phyloP scores from a whole-genome alignment of 2,113 vertebrate genomes.

The Amphiprion percula region DNA sequence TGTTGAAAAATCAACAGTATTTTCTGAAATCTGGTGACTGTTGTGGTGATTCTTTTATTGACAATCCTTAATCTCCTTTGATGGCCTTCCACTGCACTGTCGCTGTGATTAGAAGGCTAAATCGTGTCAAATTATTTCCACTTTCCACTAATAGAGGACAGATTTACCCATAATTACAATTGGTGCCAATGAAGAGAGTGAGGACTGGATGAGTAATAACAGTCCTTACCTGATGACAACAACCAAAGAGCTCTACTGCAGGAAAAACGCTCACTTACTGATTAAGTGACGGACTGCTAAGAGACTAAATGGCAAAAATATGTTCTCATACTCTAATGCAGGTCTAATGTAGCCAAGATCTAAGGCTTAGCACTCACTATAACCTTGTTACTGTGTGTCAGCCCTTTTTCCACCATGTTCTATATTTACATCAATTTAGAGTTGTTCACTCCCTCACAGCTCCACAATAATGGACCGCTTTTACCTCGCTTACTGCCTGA shows the following conservation, averaged over 20 bases:
- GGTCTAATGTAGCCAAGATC: background rate
- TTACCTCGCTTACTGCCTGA: slow-evolving; percentile 7
- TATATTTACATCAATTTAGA: slow-evolving; percentile 22
- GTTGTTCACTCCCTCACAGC: background rate
- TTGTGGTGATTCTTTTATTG: too few relatives aligned
- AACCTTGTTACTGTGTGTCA: background rate
- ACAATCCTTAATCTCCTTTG: too few relatives aligned
- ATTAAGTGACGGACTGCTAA: background rate
- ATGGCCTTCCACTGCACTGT: too few relatives aligned
- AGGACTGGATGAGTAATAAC: slow-evolving; percentile 1
- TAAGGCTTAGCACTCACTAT: background rate
- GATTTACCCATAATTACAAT: slow-evolving; percentile 31
- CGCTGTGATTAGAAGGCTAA: background rate
- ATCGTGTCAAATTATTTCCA: slow-evolving; percentile 19
- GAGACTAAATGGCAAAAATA: background rate
- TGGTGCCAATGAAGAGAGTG: background rate
- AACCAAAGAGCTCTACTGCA: slow-evolving; percentile 11
- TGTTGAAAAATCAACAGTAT: too few relatives aligned
- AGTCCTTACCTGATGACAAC: slow-evolving; percentile 19
- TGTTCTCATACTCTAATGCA: too few relatives aligned
- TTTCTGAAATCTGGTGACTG: too few relatives aligned
- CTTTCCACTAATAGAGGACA: slow-evolving; percentile 18
- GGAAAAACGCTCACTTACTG: background rate
- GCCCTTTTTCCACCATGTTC: slow-evolving; percentile 11
- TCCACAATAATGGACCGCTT: slow-evolving; percentile 8